Base-by-base conservation (phyloP, 1,140 invertebrate species). In the Zaprionus vittiger region DNA sequence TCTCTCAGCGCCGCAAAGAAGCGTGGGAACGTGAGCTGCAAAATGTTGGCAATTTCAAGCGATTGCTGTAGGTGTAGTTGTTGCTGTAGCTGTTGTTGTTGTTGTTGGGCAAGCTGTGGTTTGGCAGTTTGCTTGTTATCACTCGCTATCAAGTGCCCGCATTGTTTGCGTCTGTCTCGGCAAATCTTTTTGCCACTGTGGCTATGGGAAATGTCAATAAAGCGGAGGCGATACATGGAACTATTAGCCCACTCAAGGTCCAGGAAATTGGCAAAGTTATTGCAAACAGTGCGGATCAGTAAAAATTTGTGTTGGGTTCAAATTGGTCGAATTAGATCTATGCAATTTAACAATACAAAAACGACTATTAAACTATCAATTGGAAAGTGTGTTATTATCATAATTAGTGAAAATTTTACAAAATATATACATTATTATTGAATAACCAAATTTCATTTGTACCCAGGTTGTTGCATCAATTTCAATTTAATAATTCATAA, bases 181-280 rank as follows among this genome's bases (percentile, higher is more conserved):
- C 79, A 72, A 81, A 68, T 77, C 76, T 67, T 44, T 44, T 49
- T 54, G 60, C 62, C 62, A 44, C 61, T 75, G 79, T 34, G 63
- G 38, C 73, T 69, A 60, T 86, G 83, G 83, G 83, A 86, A 86
- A 80, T 77, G 83, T 86, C 83, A 86, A 86, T 65, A 85, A 26
- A 37, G 56, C 28, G 60, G 63, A 85, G 79, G 66, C 56, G 52
- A 41, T 57, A 28, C 26, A 56, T 49, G 14, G 54, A 34, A 62
- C 24, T 41, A 28, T 49, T 44, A 57, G 17, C 34, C 38, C 20
- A 22, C 38, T 71, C 68, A 72, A 76, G 68, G 73, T 56, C 56
- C 31, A 26, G 31, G 12, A 28, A 61, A 65, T 65, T 61, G 64
- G 61, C 28, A 52, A 59, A 52, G 1, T 24, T 5, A 17, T 44